Conservation (phyloP, 1,140 invertebrate species). For the Caenorhabditis brenneri region DNA sequence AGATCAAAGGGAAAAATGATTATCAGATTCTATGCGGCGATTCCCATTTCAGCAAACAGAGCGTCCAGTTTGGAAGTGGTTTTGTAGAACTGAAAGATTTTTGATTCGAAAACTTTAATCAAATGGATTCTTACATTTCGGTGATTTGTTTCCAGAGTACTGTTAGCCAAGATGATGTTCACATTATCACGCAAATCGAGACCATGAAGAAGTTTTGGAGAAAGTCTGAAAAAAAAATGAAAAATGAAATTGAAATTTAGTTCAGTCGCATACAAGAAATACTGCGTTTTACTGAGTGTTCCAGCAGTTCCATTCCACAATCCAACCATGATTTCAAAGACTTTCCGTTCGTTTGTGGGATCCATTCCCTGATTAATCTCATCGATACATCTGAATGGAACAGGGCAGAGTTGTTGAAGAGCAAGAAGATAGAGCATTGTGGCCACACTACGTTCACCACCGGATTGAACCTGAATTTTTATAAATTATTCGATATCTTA, state of each 20-base stretch:
- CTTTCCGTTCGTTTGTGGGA: conserved; percentile 64
- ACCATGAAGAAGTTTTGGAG: conserved; percentile 65
- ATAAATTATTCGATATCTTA: background rate
- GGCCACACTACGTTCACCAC: conserved; percentile 66
- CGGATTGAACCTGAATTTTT: conserved; percentile 61
- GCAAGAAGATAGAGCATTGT: conserved; percentile 69
- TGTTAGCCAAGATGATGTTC: conserved; percentile 55
- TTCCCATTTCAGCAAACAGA: background rate
- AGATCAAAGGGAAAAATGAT: background rate
- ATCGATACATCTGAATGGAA: conserved; percentile 68
- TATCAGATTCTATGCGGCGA: background rate
- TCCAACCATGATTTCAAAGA: conserved; percentile 68
- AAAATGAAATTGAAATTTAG: background rate
- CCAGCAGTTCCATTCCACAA: conserved; percentile 52
- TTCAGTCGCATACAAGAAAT: conserved; percentile 61
- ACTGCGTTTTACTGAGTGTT: conserved; percentile 64
- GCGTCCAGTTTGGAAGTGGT: background rate
- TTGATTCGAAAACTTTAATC: background rate
- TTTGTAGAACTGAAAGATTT: background rate
- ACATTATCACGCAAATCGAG: conserved; percentile 55
- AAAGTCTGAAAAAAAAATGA: conserved; percentile 57
- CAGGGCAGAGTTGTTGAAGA: conserved; percentile 65
- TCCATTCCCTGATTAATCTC: conserved; percentile 70
- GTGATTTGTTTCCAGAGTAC: conserved; percentile 56
- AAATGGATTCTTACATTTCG: background rate